A percentile compares a stretch with the other conserved stretches of the same genome.
Conservation (phyloP, 2,113 vertebrate genomes). For the Centropus bengalensis region DNA sequence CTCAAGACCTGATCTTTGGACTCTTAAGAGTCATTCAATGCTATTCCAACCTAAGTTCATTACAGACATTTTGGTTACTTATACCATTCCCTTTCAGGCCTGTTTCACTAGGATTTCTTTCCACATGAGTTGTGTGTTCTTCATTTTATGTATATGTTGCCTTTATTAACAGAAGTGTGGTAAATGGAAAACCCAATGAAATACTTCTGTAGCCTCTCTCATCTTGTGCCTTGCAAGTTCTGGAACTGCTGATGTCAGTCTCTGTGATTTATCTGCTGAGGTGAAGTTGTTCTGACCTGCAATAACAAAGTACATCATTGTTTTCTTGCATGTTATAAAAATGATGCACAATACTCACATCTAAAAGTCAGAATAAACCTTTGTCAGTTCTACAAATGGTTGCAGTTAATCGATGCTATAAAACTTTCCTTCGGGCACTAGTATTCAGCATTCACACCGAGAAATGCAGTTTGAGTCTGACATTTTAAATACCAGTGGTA, state of each 20-base stretch:
- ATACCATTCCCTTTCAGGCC: neutral
- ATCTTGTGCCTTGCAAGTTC: neutral
- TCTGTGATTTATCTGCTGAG: constrained; percentile 43
- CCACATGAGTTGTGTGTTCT: neutral
- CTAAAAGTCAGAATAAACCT: constrained; percentile 65
- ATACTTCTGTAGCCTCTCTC: neutral
- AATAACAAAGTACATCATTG: constrained; percentile 60
- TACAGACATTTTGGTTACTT: neutral
- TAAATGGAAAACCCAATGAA: neutral
- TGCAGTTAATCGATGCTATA: constrained; percentile 67
- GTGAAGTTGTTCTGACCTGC: constrained; percentile 57
- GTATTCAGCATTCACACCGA: constrained; percentile 35
- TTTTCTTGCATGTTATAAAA: constrained; percentile 67
- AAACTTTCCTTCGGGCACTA: constrained; percentile 61
- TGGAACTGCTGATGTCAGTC: constrained; percentile 10
- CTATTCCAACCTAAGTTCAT: neutral
- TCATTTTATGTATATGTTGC: neutral
- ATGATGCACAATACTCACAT: constrained; percentile 65
- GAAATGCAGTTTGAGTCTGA: constrained; percentile 43
- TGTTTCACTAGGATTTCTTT: neutral
- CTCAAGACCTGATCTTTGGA: neutral
- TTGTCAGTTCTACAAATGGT: constrained; percentile 63
- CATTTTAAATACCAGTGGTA: constrained; percentile 47
- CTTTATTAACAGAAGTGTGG: neutral
- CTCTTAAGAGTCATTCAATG: neutral